Evolutionary conservation across 2,797 vertebrate genomes (phyloP).

Genomic region (Hypotaenidia philippensis): DNA sequence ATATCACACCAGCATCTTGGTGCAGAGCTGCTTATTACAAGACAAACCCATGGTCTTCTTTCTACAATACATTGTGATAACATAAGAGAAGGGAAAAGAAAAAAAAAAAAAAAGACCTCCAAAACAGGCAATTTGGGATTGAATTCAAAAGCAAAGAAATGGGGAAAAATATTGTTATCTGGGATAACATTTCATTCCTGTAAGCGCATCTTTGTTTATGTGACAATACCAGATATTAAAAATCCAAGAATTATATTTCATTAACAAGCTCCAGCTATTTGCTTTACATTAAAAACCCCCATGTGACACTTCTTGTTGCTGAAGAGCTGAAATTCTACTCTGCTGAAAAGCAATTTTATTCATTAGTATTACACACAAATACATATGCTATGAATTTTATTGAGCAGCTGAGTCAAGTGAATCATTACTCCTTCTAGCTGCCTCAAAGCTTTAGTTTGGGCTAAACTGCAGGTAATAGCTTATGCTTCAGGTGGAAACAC

Average conservation of each 20-base stretch:
- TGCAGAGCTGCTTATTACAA: background rate
- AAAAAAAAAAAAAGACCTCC: background rate
- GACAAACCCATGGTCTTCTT: background rate
- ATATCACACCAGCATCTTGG: background rate
- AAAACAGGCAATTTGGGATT: background rate
- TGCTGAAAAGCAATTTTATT: background rate
- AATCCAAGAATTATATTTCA: background rate
- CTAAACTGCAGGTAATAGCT: background rate
- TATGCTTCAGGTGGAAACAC: background rate
- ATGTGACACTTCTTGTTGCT: fast-evolving
- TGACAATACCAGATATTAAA: background rate
- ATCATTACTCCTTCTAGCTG: background rate
- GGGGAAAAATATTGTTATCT: no score
- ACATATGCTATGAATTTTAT: background rate
- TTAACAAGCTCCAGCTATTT: background rate
- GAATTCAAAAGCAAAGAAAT: background rate
- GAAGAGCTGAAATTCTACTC: background rate
- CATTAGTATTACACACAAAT: background rate
- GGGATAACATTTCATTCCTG: background rate
- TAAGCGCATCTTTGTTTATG: background rate
- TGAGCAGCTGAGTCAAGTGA: background rate
- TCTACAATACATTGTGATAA: background rate
- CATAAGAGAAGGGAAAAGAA: fast-evolving
- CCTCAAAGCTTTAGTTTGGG: background rate
- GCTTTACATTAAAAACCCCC: background rate